A percentile compares a stretch with the other conserved stretches of the same genome.
Conservation (phyloP, 1,140 invertebrate genomes). For the Onthophagus taurus region DNA sequence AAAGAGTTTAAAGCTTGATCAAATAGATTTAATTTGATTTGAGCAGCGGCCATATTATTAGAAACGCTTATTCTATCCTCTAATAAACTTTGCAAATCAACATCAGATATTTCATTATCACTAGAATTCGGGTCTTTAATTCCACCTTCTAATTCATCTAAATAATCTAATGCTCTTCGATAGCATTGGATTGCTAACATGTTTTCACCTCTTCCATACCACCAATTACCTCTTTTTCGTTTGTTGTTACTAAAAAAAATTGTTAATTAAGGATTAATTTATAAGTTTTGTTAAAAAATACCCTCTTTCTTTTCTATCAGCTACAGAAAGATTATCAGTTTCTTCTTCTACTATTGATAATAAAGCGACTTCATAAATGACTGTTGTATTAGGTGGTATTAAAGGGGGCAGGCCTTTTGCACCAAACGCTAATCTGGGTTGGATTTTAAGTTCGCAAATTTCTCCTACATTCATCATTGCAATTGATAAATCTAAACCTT, state of each 20-base stretch:
- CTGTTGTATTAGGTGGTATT: slow-evolving; percentile 52
- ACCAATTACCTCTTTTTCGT: slow-evolving; percentile 78
- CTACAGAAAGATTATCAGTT: slow-evolving; percentile 47
- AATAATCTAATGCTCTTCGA: slow-evolving; percentile 68
- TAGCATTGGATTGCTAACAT: slow-evolving; percentile 75
- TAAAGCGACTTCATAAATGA: slow-evolving; percentile 60
- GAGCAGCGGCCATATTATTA: slow-evolving; percentile 84
- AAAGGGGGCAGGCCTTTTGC: slow-evolving; percentile 51
- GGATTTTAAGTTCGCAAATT: slow-evolving; percentile 55
- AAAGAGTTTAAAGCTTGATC: slow-evolving; percentile 73
- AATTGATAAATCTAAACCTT: slow-evolving; percentile 75
- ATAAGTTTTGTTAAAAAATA: slow-evolving; percentile 34
- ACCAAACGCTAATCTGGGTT: slow-evolving; percentile 68
- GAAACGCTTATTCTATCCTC: slow-evolving; percentile 73
- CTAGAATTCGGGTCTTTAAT: slow-evolving; percentile 34
- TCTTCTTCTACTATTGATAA: slow-evolving; percentile 53
- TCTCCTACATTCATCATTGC: slow-evolving; percentile 78
- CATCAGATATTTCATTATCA: slow-evolving; percentile 40
- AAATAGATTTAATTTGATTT: slow-evolving; percentile 74
- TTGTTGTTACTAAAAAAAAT: slow-evolving; percentile 57
- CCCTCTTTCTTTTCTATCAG: slow-evolving; percentile 55
- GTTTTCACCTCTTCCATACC: slow-evolving; percentile 70
- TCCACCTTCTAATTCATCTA: slow-evolving; percentile 58
- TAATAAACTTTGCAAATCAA: slow-evolving; percentile 51
- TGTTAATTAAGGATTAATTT: not conserved